A percentile compares a stretch with the other conserved stretches of the same genome.
Evolutionary conservation across 2,888 invertebrate genomes (phyloP).

Genomic region (Agriopis aurantiaria): DNA sequence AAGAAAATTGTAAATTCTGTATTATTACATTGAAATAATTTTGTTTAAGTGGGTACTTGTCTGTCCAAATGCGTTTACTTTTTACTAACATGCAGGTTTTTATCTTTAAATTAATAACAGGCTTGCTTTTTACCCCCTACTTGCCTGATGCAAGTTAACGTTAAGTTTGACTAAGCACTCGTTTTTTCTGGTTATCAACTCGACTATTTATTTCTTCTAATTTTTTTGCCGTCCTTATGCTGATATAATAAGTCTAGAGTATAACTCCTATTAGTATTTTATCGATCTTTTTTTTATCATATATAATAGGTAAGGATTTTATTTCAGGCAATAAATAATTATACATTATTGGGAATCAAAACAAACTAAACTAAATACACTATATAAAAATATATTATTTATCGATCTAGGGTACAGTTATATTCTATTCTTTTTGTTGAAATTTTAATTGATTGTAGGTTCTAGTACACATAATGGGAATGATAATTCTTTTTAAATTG

Average conservation of each 20-base stretch:
- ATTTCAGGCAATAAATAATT: too few relatives aligned
- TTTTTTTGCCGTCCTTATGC: conserved; percentile 65
- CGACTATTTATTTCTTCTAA: conserved; percentile 47
- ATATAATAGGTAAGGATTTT: too few relatives aligned
- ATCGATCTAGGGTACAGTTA: background rate
- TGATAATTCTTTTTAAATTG: background rate
- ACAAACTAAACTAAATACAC: too few relatives aligned
- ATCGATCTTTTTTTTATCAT: too few relatives aligned
- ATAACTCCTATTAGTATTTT: conserved; percentile 36
- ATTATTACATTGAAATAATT: background rate
- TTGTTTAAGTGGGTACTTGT: background rate
- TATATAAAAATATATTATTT: too few relatives aligned
- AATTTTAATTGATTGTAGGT: background rate
- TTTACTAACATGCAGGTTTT: background rate
- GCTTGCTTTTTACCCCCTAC: too few relatives aligned
- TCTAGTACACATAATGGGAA: background rate
- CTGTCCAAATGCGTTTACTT: background rate
- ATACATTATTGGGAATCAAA: too few relatives aligned
- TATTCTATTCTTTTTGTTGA: background rate
- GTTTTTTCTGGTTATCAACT: background rate
- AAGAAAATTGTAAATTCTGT: background rate
- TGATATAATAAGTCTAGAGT: conserved; percentile 42
- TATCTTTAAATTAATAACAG: too few relatives aligned
- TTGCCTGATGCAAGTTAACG: too few relatives aligned
- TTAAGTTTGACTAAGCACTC: background rate